Evolutionary conservation across 1,140 invertebrate genomes (phyloP), one percentile per base, ranked within the genome.

Genomic region (Pogonomyrmex californicus): DNA sequence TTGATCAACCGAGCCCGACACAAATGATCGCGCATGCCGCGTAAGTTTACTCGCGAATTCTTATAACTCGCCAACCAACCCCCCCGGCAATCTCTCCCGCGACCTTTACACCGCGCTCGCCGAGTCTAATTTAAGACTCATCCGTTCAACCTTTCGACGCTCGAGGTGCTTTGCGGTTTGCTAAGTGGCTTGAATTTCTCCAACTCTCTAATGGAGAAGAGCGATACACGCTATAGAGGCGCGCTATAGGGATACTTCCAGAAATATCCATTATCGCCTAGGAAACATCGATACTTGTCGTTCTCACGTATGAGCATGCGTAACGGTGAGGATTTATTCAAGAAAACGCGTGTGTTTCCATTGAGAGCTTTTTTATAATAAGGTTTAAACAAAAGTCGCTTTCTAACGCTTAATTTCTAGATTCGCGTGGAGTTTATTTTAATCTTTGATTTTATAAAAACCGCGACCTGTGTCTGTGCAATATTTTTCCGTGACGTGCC

Each of bases 1-100:
- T 86, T 81, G 86, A 92, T 92, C 86, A 86, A 47, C 82, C 49
- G 75, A 83, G 85, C 91, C 79, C 86, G 77, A 81, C 63, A 81
- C 68, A 83, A 90, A 91, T 51, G 66, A 85, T 89, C 12, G 83
- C 54, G 68, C 75, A 76, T 68, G 60, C 23, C 66, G 75, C 86
- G 23, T 71, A 87, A 85, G 66, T 78, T 44, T 30, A 12, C 17
- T 62, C 65, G 73, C 65, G 60, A 85, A 89, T 89, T 90, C 86
- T 89, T 83, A 87, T 71, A 60, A 79, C 54, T 87, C 23, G 76
- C 60, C 75, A 44, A 87, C 7, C 68, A 71, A 56, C 65, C 60
- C 65, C 60, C 62, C 77, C 66, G 54, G 41, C 66, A 41, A 83
- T 73, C 54, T 73, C 44, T 68, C 63, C 23, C 7, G 79, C 79